phyloP scores from a whole-genome alignment of 2,888 invertebrate species.

The Troides helena region DNA sequence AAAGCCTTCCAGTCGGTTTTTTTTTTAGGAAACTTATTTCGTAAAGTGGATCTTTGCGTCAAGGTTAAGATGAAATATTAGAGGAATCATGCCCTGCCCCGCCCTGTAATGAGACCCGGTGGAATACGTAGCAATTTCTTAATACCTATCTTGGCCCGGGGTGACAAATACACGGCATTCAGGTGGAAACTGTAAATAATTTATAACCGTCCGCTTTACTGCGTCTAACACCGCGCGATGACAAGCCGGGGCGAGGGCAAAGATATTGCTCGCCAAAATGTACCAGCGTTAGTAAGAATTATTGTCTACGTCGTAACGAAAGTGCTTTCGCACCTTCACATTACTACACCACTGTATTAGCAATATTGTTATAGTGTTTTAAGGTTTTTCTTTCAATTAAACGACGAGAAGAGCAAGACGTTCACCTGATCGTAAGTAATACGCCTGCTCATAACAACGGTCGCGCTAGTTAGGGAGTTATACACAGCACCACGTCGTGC shows the following conservation, averaged over 20 bases:
- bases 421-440: too few species aligned
- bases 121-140: conserved; percentile 78
- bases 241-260: conserved; percentile 53
- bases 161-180: conserved; percentile 74
- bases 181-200: conserved; percentile 75
- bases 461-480: too few species aligned
- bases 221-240: conserved; percentile 57
- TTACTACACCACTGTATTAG: conserved; percentile 45
- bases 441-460: too few species aligned
- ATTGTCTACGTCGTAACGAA: conserved; percentile 56
- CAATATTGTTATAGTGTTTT: conserved; percentile 51
- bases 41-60: conserved; percentile 31
- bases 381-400: too few species aligned
- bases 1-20: neutral
- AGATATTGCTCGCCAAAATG: conserved; percentile 55
- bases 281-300: conserved; percentile 54
- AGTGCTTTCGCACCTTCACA: conserved; percentile 37
- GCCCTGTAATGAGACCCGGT: conserved; percentile 71
- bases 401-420: too few species aligned
- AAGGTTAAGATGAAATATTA: conserved; percentile 70
- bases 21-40: conserved; percentile 30
- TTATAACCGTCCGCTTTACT: conserved; percentile 69
- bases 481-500: too few species aligned
- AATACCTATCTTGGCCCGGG: conserved; percentile 68
- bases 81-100: conserved; percentile 62